Evolutionary conservation across 2,888 invertebrate species (phyloP), one percentile per base, ranked within the genome.

Genomic region (Aleiodes leptofemur): DNA sequence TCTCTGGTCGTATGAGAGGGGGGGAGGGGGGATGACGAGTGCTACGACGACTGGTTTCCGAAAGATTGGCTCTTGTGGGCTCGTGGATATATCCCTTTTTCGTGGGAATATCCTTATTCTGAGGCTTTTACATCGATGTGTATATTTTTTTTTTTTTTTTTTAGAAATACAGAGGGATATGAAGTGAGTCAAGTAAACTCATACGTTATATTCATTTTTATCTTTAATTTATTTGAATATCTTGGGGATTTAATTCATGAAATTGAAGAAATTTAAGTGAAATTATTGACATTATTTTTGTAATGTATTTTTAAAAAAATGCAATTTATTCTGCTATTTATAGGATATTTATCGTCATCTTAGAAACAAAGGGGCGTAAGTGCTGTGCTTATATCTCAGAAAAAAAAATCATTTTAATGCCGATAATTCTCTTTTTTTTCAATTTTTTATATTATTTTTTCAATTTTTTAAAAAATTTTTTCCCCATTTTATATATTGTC

Each of bases 61-160:
- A 88, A 89, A 89, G 89, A 89, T 89, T 89, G 89, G 88, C 88
- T 88, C 88, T 85, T 87, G 38, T 29, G 87, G 87, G 53, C 16
- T 68, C n/a, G 68, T 51, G 51, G 31, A 68, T 68, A 51, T 29
- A 51, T 29, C 50, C 68, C 50, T 16, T 68, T 23, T 68, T 13
- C 56, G 70, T 57, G 70, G 56, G 70, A 70, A 70, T 56, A 70
- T 70, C 16, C 14, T 48, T 80, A 80, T 82, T 82, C 78, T 77
- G 83, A 82, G 83, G 43, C 43, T 84, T 86, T 85, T 84, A 86
- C 86, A 87, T 87, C 85, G 85, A 86, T 86, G 86, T 87, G 84
- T 84, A 85, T 64, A 23, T 48, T 64, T 13, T 48, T 8, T 23
- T 23, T 23, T 23, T 23, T 64, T 13, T 48, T 8, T 23, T 23